Base-by-base conservation (phyloP, 2,888 invertebrate genomes). In the Mesorhabditis belari region DNA sequence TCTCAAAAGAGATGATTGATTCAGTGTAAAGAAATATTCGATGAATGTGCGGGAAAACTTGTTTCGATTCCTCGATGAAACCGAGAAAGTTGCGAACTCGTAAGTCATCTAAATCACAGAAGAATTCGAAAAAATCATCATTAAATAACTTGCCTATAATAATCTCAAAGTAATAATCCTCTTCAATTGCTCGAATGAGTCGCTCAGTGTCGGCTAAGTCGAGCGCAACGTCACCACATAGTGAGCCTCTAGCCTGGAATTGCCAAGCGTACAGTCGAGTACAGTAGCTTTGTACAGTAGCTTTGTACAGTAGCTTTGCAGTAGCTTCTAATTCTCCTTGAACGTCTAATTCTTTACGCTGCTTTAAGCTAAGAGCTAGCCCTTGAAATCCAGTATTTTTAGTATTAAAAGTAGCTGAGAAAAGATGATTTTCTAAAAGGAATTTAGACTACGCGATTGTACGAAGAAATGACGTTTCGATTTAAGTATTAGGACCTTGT, bases 81-180 rank as follows among this genome's bases (percentile, higher is more conserved):
- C 85, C 85, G 53, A 85, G 81, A 67, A 84, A 85, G 23, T 84
- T 84, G 61, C 84, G 78, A 23, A 85, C 80, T 21, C 84, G 84
- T 44, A 85, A 79, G 53, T 85, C 84, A 80, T 85, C 84, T 83
- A 77, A 28, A 35, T 35, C 17, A 17, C 6, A 35, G 35, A 12
- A 17, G 35, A 35, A 35, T 35, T 35, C 9, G 3, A 57, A 44
- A 4, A 6, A 24, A 6, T 3, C 5, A 26, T 49, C n/a, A 25
- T 29, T 4, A 29, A 50, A 25, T 21, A 25, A 75, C 77, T 66
- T 66, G 84, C 84, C 84, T 24, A 84, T 70, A 52, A 84, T 82
- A 80, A 85, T 83, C 68, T 85, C 85, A 75, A 84, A 85, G 74
- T 85, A 85, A 75, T 85, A 85, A 6, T 84, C 80, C 70, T 84